These are phyloP conservation scores for Rana temporaria DNA, from an alignment of 2,113 vertebrate species.

Conservation along the genomic window DNA sequence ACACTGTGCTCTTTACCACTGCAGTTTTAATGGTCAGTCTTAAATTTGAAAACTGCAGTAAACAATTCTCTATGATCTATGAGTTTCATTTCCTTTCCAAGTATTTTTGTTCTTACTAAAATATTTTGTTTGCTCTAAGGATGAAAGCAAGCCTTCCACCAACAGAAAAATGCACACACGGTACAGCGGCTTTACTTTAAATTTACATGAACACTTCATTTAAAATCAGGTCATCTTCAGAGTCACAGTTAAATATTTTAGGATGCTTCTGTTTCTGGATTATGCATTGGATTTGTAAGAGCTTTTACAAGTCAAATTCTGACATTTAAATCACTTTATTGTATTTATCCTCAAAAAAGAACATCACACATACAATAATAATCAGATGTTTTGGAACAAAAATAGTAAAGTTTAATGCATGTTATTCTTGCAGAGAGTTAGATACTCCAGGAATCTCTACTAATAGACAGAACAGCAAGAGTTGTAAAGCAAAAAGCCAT, in stretches of 20 bases:
- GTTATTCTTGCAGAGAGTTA: too few species aligned
- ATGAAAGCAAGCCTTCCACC: background rate
- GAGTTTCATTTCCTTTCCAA: too few species aligned
- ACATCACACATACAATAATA: background rate
- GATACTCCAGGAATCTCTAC: too few species aligned
- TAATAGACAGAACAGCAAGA: too few species aligned
- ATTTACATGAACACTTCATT: conserved; percentile 22
- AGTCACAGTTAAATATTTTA: conserved; percentile 6
- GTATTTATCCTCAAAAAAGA: conserved; percentile 7
- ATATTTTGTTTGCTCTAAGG: background rate
- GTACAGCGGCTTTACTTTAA: background rate
- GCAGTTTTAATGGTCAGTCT: too few species aligned
- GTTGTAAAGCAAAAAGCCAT: too few species aligned
- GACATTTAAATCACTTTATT: conserved; percentile 2
- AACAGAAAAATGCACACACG: background rate
- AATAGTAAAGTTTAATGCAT: background rate
- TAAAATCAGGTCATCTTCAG: conserved; percentile 20
- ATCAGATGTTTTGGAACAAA: background rate
- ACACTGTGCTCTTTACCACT: too few species aligned
- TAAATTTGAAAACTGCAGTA: too few species aligned
- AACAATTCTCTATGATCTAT: too few species aligned
- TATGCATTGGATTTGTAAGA: background rate
- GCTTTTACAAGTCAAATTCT: conserved; percentile 6
- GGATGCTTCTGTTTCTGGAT: conserved; percentile 5
- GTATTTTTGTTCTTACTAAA: too few species aligned